Percentiles rank a stretch among this genome's conserved stretches.
Evolutionary conservation across 2,113 vertebrate species (phyloP).

Genomic region (Ia io): DNA sequence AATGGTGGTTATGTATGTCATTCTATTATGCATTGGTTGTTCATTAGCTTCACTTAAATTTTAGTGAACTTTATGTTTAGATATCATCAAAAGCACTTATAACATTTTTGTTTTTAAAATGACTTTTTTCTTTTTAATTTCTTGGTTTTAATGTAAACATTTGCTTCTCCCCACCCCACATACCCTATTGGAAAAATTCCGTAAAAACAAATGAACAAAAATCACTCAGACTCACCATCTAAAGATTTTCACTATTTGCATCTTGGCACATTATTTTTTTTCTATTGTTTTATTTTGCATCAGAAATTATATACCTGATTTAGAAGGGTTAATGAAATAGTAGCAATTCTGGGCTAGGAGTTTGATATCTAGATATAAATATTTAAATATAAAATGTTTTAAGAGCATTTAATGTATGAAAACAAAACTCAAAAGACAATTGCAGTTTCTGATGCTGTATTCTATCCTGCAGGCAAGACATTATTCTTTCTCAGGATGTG

Average conservation of each 20-base stretch:
- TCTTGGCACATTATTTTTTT: background rate
- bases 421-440: slow-evolving; percentile 57
- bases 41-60: background rate
- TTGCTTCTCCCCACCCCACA: background rate
- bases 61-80: background rate
- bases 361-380: background rate
- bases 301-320: background rate
- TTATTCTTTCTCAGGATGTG: slow-evolving; percentile 62
- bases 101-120: background rate
- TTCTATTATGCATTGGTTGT: background rate
- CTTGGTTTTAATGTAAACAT: background rate
- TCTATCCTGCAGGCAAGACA: slow-evolving; percentile 56
- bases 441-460: slow-evolving; percentile 38
- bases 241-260: slow-evolving; percentile 14
- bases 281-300: slow-evolving; percentile 9
- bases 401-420: slow-evolving; percentile 51
- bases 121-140: background rate
- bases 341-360: background rate
- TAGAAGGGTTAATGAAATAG: background rate
- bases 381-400: slow-evolving; percentile 35
- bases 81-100: background rate
- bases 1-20: rapidly evolving
- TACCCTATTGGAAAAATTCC: background rate
- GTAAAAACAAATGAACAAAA: background rate
- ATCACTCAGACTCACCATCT: background rate